These are phyloP conservation scores for Rhinophrynus dorsalis DNA, from an alignment of 2,797 vertebrate species.

Conservation along the genomic window DNA sequence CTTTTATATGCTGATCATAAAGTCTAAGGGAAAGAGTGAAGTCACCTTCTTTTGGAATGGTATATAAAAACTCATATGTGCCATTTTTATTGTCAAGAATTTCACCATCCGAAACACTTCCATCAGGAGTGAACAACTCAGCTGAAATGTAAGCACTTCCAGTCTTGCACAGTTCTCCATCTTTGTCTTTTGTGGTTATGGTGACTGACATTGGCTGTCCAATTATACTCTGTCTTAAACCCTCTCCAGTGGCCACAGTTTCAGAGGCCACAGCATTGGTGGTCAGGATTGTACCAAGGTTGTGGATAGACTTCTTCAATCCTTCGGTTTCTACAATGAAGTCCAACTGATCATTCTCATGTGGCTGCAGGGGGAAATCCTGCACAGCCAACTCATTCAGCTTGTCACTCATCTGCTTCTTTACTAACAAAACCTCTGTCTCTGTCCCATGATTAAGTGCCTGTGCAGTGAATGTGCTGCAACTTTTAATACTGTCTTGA, in stretches of 20 bases:
- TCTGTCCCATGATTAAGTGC: slow-evolving; percentile 90
- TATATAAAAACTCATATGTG: slow-evolving; percentile 91
- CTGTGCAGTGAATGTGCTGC: slow-evolving; percentile 92
- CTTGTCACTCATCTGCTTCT: slow-evolving; percentile 95
- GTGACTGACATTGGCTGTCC: slow-evolving; percentile 87
- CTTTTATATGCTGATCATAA: slow-evolving; percentile 92
- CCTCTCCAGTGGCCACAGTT: slow-evolving; percentile 91
- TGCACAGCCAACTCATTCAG: slow-evolving; percentile 81
- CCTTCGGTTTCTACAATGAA: slow-evolving; percentile 91
- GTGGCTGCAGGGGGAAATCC: slow-evolving; percentile 86
- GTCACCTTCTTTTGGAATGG: slow-evolving; percentile 85
- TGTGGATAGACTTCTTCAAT: slow-evolving; percentile 94
- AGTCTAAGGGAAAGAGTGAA: slow-evolving; percentile 87
- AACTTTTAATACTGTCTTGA: slow-evolving; percentile 90
- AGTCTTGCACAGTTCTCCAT: slow-evolving; percentile 90
- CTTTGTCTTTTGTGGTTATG: slow-evolving; percentile 94
- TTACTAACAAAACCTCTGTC: slow-evolving; percentile 92
- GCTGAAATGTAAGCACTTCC: slow-evolving; percentile 87
- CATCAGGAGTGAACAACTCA: slow-evolving; percentile 82
- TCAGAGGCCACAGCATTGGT: slow-evolving; percentile 91
- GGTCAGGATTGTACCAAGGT: slow-evolving; percentile 88
- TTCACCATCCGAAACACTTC: slow-evolving; percentile 81
- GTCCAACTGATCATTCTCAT: slow-evolving; percentile 91
- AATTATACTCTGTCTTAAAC: slow-evolving; percentile 85
- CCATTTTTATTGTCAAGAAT: slow-evolving; percentile 96